phyloP scores from a whole-genome alignment of 2,888 invertebrate species.

The Magallana nippona region DNA sequence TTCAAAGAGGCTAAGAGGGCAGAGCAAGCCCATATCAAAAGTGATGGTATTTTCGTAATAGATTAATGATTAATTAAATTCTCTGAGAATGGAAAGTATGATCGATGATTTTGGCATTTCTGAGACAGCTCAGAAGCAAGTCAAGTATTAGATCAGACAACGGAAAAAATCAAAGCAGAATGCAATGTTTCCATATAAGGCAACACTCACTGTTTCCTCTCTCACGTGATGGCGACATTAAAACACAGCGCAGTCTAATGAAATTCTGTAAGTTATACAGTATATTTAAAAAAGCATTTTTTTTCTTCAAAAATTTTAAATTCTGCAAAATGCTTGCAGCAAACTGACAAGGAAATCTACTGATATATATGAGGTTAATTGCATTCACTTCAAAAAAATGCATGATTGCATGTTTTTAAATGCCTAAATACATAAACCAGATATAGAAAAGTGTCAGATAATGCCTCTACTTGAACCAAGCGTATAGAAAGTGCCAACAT shows the following conservation, averaged over 20 bases:
- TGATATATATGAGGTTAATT: too few relatives aligned
- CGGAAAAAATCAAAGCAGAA: constrained; percentile 1
- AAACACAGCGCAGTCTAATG: too few relatives aligned
- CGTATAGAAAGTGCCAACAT: constrained; percentile 21
- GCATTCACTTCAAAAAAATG: neutral
- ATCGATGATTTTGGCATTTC: constrained; percentile 35
- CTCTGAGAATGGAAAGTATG: constrained; percentile 24
- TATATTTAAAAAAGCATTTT: too few relatives aligned
- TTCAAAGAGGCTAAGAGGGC: constrained; percentile 27
- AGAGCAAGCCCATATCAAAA: constrained; percentile 31
- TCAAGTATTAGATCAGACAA: neutral
- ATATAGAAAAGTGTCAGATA: constrained; percentile 13
- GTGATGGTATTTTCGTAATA: constrained; percentile 35
- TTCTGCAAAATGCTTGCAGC: too few relatives aligned
- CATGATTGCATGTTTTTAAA: neutral
- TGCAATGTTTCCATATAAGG: too few relatives aligned
- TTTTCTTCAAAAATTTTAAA: too few relatives aligned
- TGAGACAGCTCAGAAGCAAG: constrained; percentile 14
- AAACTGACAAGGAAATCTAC: too few relatives aligned
- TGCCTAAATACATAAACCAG: constrained; percentile 26
- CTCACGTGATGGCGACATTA: too few relatives aligned
- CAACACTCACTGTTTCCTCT: too few relatives aligned
- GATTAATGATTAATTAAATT: constrained; percentile 35
- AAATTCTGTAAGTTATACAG: too few relatives aligned
- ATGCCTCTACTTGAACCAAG: constrained; percentile 7